A percentile compares a stretch with the other conserved stretches of the same genome.
These are phyloP conservation scores for Tryphoninae sp. DNA, from an alignment of 2,888 invertebrate genomes.

Conservation along the genomic window DNA sequence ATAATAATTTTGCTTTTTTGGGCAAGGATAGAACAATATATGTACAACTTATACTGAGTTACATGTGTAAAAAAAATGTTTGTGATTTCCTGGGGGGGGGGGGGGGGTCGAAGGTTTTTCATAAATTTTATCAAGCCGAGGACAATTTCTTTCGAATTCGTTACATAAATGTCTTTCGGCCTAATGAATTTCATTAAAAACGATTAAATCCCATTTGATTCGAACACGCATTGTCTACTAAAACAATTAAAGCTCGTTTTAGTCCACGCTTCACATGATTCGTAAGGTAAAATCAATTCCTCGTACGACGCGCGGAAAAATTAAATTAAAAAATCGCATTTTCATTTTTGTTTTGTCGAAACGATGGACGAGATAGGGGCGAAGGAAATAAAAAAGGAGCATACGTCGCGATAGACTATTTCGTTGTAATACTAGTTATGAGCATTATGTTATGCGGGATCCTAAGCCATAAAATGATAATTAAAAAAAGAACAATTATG, in stretches of 20 bases:
- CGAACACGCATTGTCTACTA: neutral
- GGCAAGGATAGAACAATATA: conserved; percentile 42
- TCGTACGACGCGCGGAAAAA: neutral
- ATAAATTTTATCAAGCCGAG: neutral
- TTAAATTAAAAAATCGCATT: conserved; percentile 6
- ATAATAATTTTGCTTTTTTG: neutral
- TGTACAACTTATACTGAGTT: conserved; percentile 42
- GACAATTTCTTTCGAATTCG: neutral
- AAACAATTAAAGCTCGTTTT: neutral
- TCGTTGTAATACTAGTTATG: conserved; percentile 80
- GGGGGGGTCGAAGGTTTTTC: neutral
- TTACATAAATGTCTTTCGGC: conserved; percentile 3
- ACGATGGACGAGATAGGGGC: conserved; percentile 55
- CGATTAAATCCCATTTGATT: conserved; percentile 10
- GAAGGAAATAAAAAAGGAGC: conserved; percentile 68
- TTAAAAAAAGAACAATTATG: conserved; percentile 39
- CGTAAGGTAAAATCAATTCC: conserved; percentile 14
- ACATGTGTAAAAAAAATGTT: conserved; percentile 18
- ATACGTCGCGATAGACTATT: conserved; percentile 53
- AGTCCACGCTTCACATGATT: neutral
- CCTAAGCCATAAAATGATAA: conserved; percentile 45
- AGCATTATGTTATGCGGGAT: conserved; percentile 75
- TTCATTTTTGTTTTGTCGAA: neutral
- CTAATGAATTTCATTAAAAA: conserved; percentile 3
- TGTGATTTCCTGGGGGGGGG: neutral